Base-by-base conservation (phyloP, 2,113 vertebrate genomes). In the Gasterosteus nipponicus region DNA sequence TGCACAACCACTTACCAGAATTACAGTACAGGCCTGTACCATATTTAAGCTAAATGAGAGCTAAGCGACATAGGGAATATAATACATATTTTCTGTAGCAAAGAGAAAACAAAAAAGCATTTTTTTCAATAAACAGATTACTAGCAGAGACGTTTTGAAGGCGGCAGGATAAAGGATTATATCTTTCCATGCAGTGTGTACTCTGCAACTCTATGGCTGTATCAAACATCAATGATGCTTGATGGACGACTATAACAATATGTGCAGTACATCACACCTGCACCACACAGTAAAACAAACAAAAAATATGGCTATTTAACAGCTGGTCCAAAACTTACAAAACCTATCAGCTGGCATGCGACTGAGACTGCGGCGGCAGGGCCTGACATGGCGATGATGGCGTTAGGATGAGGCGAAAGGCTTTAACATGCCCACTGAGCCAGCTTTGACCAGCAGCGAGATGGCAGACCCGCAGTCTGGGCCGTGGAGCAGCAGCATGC, bases 401-500 rank as follows among this genome's bases (percentile, higher is more conserved):
- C 49, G 22, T 83, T 84, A 86, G 62, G 82, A 86, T 78, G 86
- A 84, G 73, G 75, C 81, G 77, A 89, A 73, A 74, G 53, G 5
- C 64, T 89, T 77, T 87, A 86, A 86, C 59, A 81, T 77, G 84
- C 69, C 65, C 12, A 54, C 66, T 69, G 78, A 86, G 81, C 75
- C 78, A 82, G 78, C 77, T 82, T 80, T 85, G 78, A 82, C 72
- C 86, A 85, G 69, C 51, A 81, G 73, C 44, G 42, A 72, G 83
- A 80, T 63, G 80, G 80, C 72, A 78, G 82, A 72, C 56, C 77
- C 68, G 62, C 2, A 79, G 85, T 73, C 75, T 81, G 75, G 73
- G 87, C 60, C 57, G 38, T 67, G 66, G 75, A 56, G 58, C 35
- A 87, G 89, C 76, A 84, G 88, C 90, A 89, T 89, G 90, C 86